These are phyloP conservation scores for Channa maculata DNA, from an alignment of 2,113 vertebrate species.

Conservation along the genomic window DNA sequence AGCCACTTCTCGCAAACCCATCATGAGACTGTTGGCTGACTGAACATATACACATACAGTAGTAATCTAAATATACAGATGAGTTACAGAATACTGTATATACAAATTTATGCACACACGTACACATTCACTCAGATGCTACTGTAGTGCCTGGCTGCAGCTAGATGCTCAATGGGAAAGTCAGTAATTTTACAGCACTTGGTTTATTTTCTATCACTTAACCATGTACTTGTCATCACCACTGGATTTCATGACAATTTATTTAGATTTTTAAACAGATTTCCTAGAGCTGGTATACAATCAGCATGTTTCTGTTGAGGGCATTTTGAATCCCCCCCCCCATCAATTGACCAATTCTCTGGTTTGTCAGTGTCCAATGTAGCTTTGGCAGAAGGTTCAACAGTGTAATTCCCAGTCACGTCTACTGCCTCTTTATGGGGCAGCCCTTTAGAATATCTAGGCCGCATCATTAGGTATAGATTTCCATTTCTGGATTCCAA, in stretches of 20 bases:
- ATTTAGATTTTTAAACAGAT: too few relatives aligned
- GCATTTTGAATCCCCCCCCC: too few relatives aligned
- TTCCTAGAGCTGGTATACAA: too few relatives aligned
- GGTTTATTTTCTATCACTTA: constrained; percentile 1
- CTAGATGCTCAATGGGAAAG: background rate
- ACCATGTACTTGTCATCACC: background rate
- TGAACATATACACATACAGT: constrained; percentile 21
- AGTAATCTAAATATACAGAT: constrained; percentile 19
- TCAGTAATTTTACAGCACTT: background rate
- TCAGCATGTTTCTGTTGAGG: too few relatives aligned
- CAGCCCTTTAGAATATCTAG: too few relatives aligned
- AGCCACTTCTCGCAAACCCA: constrained; percentile 16
- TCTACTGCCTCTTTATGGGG: too few relatives aligned
- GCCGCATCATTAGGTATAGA: too few relatives aligned
- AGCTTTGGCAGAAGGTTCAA: too few relatives aligned
- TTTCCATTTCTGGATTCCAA: too few relatives aligned
- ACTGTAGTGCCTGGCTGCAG: background rate
- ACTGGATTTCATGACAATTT: background rate
- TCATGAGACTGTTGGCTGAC: background rate
- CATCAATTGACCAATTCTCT: too few relatives aligned
- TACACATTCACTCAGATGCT: background rate
- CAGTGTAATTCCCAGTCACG: too few relatives aligned
- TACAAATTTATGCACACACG: background rate
- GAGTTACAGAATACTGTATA: background rate
- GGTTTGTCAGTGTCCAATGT: too few relatives aligned